A percentile compares a stretch with the other conserved stretches of the same genome.
Evolutionary conservation across 2,113 vertebrate genomes (phyloP).

Genomic region (Cyanoliseus patagonus): DNA sequence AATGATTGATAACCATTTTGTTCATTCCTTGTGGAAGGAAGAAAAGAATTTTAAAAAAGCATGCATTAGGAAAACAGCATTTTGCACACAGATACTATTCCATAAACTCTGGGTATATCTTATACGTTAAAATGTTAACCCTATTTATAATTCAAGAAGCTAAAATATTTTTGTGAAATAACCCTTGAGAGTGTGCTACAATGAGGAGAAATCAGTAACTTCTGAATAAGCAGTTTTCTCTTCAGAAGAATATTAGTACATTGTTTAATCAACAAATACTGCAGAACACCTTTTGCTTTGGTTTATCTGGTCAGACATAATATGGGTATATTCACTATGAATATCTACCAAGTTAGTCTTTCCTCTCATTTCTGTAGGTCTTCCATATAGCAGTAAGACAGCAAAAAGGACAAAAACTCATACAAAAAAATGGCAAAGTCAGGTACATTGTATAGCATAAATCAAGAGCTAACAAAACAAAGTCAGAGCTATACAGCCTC

Average conservation of each 20-base stretch:
- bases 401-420: neutral
- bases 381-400: neutral
- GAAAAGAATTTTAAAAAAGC: neutral
- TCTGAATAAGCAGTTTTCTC: neutral
- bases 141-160: neutral
- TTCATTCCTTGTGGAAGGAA: constrained; percentile 86
- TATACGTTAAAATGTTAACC: neutral
- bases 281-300: neutral
- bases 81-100: neutral
- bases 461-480: neutral
- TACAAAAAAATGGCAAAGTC: neutral
- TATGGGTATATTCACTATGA: neutral
- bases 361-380: neutral
- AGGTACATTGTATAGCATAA: neutral
- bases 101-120: neutral
- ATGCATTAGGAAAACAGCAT: neutral
- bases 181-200: rapidly evolving
- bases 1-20: constrained; percentile 99
- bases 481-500: neutral
- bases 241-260: neutral
- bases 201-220: neutral
- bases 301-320: neutral
- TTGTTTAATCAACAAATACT: neutral
- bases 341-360: neutral
- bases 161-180: neutral